Evolutionary conservation across 2,113 vertebrate species (phyloP), one percentile per base, ranked within the genome.

Genomic region (Irena cyanogastra): DNA sequence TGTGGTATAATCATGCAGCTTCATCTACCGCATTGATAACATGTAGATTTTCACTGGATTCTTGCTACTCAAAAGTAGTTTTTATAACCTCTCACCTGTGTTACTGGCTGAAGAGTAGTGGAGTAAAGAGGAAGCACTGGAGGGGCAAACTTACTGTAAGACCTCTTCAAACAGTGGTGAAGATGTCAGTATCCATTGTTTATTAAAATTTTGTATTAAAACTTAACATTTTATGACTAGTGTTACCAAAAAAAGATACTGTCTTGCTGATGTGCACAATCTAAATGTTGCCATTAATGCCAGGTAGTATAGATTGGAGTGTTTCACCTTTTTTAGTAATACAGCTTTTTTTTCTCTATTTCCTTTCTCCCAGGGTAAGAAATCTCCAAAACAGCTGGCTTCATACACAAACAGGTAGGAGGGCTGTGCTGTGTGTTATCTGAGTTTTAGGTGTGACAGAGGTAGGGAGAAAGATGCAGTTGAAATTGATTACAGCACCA

Each of bases 321-420:
- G 7, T 79, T 88, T 63, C 18, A 44, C 26, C 39, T 11, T 71
- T 56, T 70, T 28, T 44, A 66, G 6, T 90, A 85, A 92, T 39
- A 42, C 9, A 54, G 10, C 19, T 57, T 52, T 52, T 89, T 69
- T 28, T 80, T 96, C 42, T 50, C 41, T 81, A 13, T 94, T 96
- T 53, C 65, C n/a, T 35, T 89, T 95, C 83, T 96, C 57, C 35
- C 63, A 98, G 98, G 96, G 97, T 97, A 98, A 98, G 98, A 98
- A 97, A 98, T 97, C 97, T 98, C 94, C 97, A 97, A 98, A 98
- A 98, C 97, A 98, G 91, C 96, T 98, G 98, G 98, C 97, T 97
- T 97, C 97, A 88, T 98, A 98, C 77, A 95, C 95, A 94, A 97
- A 97, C 97, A 98, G 98, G 98, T 98, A 98, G 94, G 97, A 94